Evolutionary conservation across 2,888 invertebrate genomes (phyloP).

Genomic region (Amphiduros pacificus): DNA sequence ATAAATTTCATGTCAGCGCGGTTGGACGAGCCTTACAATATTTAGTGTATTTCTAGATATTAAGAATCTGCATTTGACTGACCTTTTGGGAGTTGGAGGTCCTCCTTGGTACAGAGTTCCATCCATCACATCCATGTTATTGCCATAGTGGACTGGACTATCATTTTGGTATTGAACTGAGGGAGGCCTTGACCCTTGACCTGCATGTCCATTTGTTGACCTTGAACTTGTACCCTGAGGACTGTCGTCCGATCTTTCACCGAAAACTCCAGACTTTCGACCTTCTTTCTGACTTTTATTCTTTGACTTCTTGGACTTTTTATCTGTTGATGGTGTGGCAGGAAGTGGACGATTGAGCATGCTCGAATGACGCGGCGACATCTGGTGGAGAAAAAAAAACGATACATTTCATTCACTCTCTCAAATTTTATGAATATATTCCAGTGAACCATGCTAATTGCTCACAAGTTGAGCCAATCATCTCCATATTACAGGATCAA

Average conservation of each 20-base stretch:
- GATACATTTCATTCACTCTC: background rate
- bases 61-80: background rate
- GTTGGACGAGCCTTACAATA: background rate
- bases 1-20: background rate
- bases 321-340: conserved; percentile 32
- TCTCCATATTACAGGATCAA: no score
- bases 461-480: no score
- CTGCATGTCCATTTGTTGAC: background rate
- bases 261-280: background rate
- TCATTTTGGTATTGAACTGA: conserved; percentile 38
- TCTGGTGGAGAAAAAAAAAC: background rate
- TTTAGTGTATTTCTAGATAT: background rate
- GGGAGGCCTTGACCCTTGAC: conserved; percentile 2
- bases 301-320: background rate
- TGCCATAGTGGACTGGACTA: conserved; percentile 34
- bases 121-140: conserved; percentile 2
- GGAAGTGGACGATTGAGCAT: conserved; percentile 50
- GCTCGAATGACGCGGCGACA: conserved; percentile 11
- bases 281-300: conserved; percentile 2
- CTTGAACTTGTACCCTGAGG: background rate
- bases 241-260: background rate
- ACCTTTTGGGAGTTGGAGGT: background rate
- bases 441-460: no score
- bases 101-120: background rate
- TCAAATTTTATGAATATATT: no score